These are phyloP conservation scores for Liparis tanakae DNA, from an alignment of 2,797 vertebrate genomes.

Conservation along the genomic window DNA sequence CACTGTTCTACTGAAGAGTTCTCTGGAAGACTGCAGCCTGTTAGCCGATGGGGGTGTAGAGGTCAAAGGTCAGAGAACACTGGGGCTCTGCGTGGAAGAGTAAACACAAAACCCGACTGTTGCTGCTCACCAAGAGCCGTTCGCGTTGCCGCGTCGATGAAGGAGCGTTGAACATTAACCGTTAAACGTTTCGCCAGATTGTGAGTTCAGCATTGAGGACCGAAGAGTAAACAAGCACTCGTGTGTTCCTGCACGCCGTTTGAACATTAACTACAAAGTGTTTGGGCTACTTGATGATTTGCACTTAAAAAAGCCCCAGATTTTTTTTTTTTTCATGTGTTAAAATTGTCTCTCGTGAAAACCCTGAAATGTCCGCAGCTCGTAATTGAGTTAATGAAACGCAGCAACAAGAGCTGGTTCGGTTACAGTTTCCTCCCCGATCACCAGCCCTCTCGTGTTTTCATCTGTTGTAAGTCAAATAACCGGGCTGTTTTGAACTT, in stretches of 20 bases:
- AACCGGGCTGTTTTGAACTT: slow-evolving; percentile 41
- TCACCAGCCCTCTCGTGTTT: slow-evolving; percentile 11
- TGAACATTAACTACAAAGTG: slow-evolving; percentile 41
- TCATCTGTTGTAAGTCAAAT: slow-evolving; percentile 39
- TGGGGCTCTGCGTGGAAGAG: slow-evolving; percentile 42
- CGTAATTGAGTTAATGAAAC: slow-evolving; percentile 45
- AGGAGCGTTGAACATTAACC: slow-evolving; percentile 38
- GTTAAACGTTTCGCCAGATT: slow-evolving; percentile 46
- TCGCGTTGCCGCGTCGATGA: slow-evolving; percentile 25
- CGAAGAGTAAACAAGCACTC: slow-evolving; percentile 55
- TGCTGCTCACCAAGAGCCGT: slow-evolving; percentile 32
- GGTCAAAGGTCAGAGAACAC: slow-evolving; percentile 69
- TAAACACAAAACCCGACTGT: slow-evolving; percentile 51
- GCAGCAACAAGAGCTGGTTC: slow-evolving; percentile 11
- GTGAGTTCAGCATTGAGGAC: slow-evolving; percentile 19
- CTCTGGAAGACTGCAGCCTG: slow-evolving; percentile 35
- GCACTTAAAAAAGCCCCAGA: slow-evolving; percentile 34
- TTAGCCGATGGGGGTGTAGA: slow-evolving; percentile 8
- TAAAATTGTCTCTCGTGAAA: slow-evolving; percentile 14
- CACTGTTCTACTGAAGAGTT: slow-evolving; percentile 33
- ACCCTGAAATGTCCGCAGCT: slow-evolving; percentile 36
- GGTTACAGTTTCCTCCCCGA: slow-evolving; percentile 27
- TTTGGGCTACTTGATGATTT: slow-evolving; percentile 45
- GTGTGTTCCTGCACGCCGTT: not conserved
- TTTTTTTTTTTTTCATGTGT: not conserved